Percentiles rank a stretch among this genome's conserved stretches.
Evolutionary conservation across 2,113 vertebrate species (phyloP).

Genomic region (Austrofundulus limnaeus): DNA sequence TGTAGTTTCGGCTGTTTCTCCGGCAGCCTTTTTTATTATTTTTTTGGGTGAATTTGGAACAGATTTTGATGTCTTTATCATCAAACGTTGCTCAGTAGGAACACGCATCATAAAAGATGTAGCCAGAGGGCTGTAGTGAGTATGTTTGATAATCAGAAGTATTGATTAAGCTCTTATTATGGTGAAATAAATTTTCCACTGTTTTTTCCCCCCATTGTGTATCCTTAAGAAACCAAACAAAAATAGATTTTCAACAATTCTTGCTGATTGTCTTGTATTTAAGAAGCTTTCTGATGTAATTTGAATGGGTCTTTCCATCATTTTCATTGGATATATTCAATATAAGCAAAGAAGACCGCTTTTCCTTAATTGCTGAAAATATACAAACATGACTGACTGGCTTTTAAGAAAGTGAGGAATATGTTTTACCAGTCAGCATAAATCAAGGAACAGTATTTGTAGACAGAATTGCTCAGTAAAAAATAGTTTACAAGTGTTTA

Average conservation of each 20-base stretch:
- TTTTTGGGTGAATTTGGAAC: constrained; percentile 20
- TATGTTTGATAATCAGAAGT: background rate
- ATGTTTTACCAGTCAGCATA: too few relatives aligned
- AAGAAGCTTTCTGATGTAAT: background rate
- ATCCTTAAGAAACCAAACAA: background rate
- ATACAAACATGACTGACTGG: too few relatives aligned
- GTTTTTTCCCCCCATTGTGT: background rate
- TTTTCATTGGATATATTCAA: too few relatives aligned
- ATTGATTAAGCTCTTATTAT: background rate
- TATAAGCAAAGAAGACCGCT: too few relatives aligned
- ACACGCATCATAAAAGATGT: constrained; percentile 1
- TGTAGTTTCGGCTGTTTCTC: constrained; percentile 41
- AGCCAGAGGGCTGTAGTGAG: background rate
- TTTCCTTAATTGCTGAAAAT: too few relatives aligned
- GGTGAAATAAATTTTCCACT: background rate
- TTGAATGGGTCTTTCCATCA: too few relatives aligned
- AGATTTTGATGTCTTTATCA: constrained; percentile 22
- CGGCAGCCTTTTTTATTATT: constrained; percentile 34
- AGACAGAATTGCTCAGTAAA: too few relatives aligned
- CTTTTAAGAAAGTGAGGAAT: too few relatives aligned
- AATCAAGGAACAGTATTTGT: too few relatives aligned
- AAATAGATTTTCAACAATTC: too few relatives aligned
- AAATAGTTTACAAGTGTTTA: too few relatives aligned
- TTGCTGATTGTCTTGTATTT: background rate
- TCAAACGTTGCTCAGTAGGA: background rate